phyloP scores from a whole-genome alignment of 2,888 invertebrate species.

The Ctenicera cuprea region DNA sequence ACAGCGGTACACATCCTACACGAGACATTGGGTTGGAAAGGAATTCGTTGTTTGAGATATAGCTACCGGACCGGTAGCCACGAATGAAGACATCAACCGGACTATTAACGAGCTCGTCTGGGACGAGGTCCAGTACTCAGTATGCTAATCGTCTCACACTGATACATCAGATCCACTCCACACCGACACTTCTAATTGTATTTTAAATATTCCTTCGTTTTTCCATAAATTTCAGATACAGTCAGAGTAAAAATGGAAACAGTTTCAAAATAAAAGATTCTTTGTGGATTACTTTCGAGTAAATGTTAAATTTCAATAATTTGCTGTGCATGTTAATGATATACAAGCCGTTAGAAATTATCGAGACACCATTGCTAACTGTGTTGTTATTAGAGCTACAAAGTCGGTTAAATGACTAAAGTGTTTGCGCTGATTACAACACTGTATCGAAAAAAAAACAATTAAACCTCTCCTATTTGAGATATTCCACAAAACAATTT shows the following conservation, averaged over 20 bases:
- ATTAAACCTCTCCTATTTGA: no score
- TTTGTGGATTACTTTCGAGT: background rate
- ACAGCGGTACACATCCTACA: constrained; percentile 64
- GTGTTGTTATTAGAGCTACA: no score
- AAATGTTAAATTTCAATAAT: background rate
- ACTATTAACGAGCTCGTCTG: constrained; percentile 62
- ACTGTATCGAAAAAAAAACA: no score
- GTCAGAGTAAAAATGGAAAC: constrained; percentile 19
- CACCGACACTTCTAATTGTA: constrained; percentile 56
- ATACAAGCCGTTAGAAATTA: no score
- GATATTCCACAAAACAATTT: no score
- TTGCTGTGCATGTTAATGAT: no score
- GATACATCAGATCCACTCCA: constrained; percentile 52
- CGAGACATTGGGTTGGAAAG: constrained; percentile 62
- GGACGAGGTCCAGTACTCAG: constrained; percentile 58
- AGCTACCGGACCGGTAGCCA: constrained; percentile 68
- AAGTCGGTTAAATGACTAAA: no score
- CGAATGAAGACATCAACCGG: constrained; percentile 66
- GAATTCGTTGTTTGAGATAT: constrained; percentile 67
- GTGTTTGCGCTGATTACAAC: no score
- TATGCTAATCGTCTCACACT: constrained; percentile 62
- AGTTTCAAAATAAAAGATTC: background rate
- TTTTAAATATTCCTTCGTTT: constrained; percentile 50
- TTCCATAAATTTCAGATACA: constrained; percentile 49
- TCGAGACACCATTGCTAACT: no score